A percentile compares a stretch with the other conserved stretches of the same genome.
Evolutionary conservation across 64 coral and sea anemone species (phyloP).

Genomic region (Pocillopora damicornis): DNA sequence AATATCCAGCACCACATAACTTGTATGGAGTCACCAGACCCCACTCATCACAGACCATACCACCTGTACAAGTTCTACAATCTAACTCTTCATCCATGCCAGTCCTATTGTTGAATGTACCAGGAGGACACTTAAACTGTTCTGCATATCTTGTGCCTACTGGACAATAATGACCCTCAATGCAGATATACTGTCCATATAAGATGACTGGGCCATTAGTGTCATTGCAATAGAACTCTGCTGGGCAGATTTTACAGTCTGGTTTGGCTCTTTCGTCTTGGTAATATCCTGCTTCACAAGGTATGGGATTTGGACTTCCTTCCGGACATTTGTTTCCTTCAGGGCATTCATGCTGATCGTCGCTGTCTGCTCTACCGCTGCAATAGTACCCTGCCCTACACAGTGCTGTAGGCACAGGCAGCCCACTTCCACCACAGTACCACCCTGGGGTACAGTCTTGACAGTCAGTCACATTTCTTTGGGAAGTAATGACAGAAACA

Average conservation of each 20-base stretch:
- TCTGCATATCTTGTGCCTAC: conserved; percentile 64
- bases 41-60: conserved; percentile 89
- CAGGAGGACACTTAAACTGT: conserved; percentile 77
- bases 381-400: conserved; percentile 89
- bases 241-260: conserved; percentile 58
- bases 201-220: conserved; percentile 77
- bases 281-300: conserved; percentile 78
- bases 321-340: conserved; percentile 67
- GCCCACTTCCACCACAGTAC: conserved; percentile 83
- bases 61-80: conserved; percentile 75
- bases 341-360: conserved; percentile 64
- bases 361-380: conserved; percentile 60
- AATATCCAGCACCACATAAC: conserved; percentile 82
- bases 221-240: conserved; percentile 83
- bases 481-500: not conserved
- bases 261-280: conserved; percentile 67
- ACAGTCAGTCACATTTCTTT: conserved; percentile 89
- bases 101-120: conserved; percentile 90
- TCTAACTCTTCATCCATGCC: conserved; percentile 47
- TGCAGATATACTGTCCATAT: conserved; percentile 55
- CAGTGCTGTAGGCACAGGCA: conserved; percentile 44
- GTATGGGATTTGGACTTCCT: conserved; percentile 68
- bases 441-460: conserved; percentile 77
- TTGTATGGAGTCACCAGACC: conserved; percentile 73
- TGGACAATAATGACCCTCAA: conserved; percentile 87